Conservation (phyloP, 2,888 invertebrate genomes). For the Lacanobia wlatinum region DNA sequence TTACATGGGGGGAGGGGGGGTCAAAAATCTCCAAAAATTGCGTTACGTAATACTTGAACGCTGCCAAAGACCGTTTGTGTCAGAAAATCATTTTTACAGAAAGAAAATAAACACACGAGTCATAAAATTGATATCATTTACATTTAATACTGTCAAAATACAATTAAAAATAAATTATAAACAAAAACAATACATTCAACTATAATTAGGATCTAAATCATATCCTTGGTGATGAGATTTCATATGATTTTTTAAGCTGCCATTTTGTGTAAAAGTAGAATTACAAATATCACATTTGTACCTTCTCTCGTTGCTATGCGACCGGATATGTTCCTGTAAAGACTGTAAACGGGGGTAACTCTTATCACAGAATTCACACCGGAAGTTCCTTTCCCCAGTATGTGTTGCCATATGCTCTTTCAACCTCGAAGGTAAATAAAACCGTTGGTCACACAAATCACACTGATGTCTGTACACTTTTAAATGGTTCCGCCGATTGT, state of each 20-base stretch:
- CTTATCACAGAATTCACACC: conserved; percentile 91
- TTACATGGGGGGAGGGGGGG: too few species aligned
- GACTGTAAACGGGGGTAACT: conserved; percentile 90
- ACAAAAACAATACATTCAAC: conserved; percentile 44
- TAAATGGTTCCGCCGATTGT: conserved; percentile 81
- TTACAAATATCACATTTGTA: conserved; percentile 89
- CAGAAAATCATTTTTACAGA: too few species aligned
- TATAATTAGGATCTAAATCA: conserved; percentile 75
- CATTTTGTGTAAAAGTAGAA: conserved; percentile 90
- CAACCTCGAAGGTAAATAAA: conserved; percentile 85
- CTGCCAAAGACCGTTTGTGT: too few species aligned
- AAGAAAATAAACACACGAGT: neutral
- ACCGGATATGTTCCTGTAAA: conserved; percentile 90
- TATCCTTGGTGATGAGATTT: conserved; percentile 88
- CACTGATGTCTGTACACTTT: conserved; percentile 85
- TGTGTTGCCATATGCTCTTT: conserved; percentile 89
- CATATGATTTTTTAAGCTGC: conserved; percentile 90
- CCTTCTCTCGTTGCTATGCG: conserved; percentile 89
- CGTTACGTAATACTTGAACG: too few species aligned
- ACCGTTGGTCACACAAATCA: conserved; percentile 84
- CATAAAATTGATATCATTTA: conserved; percentile 36
- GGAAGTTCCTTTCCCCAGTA: conserved; percentile 88
- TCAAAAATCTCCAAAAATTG: too few species aligned
- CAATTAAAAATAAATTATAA: conserved; percentile 35
- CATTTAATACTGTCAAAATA: conserved; percentile 62